Evolutionary conservation across 1,140 invertebrate species (phyloP).

Genomic region (Galleria mellonella): DNA sequence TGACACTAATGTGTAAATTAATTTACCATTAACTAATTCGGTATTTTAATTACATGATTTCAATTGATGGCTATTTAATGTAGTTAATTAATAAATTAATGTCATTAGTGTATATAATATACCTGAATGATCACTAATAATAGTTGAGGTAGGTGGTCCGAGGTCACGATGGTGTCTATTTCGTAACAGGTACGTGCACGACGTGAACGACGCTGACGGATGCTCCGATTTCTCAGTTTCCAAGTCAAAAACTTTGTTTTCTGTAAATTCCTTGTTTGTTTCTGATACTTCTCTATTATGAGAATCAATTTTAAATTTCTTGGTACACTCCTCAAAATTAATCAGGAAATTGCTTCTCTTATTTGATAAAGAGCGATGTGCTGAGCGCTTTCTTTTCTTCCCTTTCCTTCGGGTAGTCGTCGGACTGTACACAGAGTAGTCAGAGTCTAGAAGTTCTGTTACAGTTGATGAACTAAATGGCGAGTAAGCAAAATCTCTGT

Average conservation of each 20-base stretch:
- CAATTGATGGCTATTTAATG: too few species aligned
- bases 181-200: slow-evolving; percentile 51
- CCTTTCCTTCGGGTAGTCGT: slow-evolving; percentile 53
- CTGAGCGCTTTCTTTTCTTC: slow-evolving; percentile 62
- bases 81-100: slow-evolving; percentile 5
- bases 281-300: slow-evolving; percentile 34
- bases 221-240: slow-evolving; percentile 34
- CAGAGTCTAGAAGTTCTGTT: slow-evolving; percentile 66
- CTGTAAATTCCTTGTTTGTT: slow-evolving; percentile 22
- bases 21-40: too few species aligned
- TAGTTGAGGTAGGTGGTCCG: slow-evolving; percentile 50
- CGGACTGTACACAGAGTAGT: slow-evolving; percentile 70
- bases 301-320: slow-evolving; percentile 59
- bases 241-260: slow-evolving; percentile 29
- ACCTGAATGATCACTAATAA: slow-evolving; percentile 55
- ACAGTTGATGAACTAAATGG: slow-evolving; percentile 71
- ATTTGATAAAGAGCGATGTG: slow-evolving; percentile 54
- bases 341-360: slow-evolving; percentile 50
- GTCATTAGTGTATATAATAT: slow-evolving; percentile 1
- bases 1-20: too few species aligned
- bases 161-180: slow-evolving; percentile 50
- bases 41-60: too few species aligned
- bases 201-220: slow-evolving; percentile 16
- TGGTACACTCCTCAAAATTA: slow-evolving; percentile 49
- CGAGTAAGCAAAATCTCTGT: slow-evolving; percentile 69